Base-by-base conservation (phyloP, 2,888 invertebrate species). In the Pinctada fucata region DNA sequence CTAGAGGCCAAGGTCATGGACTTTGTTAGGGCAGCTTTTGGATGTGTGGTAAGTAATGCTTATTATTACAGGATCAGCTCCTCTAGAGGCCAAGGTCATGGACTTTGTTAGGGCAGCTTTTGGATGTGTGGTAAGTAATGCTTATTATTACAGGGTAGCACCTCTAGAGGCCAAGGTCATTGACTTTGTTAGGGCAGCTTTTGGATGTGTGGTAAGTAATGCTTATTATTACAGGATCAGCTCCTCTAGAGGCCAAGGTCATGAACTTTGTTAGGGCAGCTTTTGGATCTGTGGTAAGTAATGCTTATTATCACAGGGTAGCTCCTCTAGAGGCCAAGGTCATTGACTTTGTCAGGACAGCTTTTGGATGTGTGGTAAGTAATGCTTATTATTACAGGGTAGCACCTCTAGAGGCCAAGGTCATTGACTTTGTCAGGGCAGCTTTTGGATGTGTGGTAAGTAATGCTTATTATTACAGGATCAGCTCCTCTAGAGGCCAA, bases 51-150 rank as follows among this genome's bases (percentile, higher is more conserved):
- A 82, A 79, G 93, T 99, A 72, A 95, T 97, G 83, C 94, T 98
- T 84, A 96, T 99, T 95, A 95, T 99, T 70, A 97, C 97, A 0
- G 99, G 98, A 0, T 98, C 98, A 0, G 99, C 99, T 0, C 99
- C 99, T 0, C 94, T 99, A 74, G 97, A 97, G 69, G 96, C 96
- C 70, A 97, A 96, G 90, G 98, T 99, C 8, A 94, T 99, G 64
- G 97, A 97, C 13, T 99, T 99, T 92, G 95, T 97, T 83, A 95
- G 99, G 83, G 97, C 97, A 92, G 97, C 98, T 48, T 95, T 99
- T 76, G 92, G 92, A 48, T 92, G 91, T 80, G 77, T 87, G 76
- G 91, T 92, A 82, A 84, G 88, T 84, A 47, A 3, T 3, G 10
- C 16, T 69, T 2, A 13, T 99, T 95, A 95, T 99, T 70, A 97